Evolutionary conservation across 2,888 invertebrate species (phyloP).

Genomic region (Nomada ruficornis): DNA sequence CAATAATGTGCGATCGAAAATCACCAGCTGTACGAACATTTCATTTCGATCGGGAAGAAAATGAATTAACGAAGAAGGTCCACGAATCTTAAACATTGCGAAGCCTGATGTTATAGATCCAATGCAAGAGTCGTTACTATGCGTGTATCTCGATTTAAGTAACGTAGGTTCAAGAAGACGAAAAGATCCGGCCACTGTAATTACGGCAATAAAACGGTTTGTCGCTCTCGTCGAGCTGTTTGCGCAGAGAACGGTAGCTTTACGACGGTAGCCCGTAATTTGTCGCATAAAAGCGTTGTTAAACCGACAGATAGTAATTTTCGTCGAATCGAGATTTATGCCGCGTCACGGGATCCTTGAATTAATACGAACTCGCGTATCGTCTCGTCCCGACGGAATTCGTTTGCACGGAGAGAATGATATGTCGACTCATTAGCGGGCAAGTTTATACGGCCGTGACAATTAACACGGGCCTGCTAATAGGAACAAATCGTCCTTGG

Average conservation of each 20-base stretch:
- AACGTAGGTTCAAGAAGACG: not conserved
- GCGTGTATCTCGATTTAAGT: not conserved
- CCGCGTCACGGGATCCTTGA: constrained; percentile 21
- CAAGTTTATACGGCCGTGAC: constrained; percentile 54
- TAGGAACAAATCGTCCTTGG: constrained; percentile 65
- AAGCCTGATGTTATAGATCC: too few relatives aligned
- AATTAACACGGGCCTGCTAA: constrained; percentile 63
- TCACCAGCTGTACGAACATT: too few relatives aligned
- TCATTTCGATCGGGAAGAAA: too few relatives aligned
- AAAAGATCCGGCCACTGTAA: constrained; percentile 5
- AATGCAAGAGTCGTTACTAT: too few relatives aligned
- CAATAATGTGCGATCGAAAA: not conserved
- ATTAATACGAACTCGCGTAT: constrained; percentile 40
- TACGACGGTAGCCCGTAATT: constrained; percentile 49
- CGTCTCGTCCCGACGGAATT: constrained; percentile 27
- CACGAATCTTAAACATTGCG: too few relatives aligned
- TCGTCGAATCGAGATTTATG: constrained; percentile 40
- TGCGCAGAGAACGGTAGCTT: constrained; percentile 27
- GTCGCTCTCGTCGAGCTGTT: constrained; percentile 17
- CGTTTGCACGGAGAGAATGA: constrained; percentile 42
- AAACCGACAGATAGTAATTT: constrained; percentile 30
- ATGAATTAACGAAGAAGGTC: too few relatives aligned
- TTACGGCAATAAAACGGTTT: constrained; percentile 48
- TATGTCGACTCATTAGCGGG: constrained; percentile 62
- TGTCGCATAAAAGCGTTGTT: constrained; percentile 41